Evolutionary conservation across 2,113 vertebrate species (phyloP), one percentile per base, ranked within the genome.

Genomic region (Sander lucioperca): DNA sequence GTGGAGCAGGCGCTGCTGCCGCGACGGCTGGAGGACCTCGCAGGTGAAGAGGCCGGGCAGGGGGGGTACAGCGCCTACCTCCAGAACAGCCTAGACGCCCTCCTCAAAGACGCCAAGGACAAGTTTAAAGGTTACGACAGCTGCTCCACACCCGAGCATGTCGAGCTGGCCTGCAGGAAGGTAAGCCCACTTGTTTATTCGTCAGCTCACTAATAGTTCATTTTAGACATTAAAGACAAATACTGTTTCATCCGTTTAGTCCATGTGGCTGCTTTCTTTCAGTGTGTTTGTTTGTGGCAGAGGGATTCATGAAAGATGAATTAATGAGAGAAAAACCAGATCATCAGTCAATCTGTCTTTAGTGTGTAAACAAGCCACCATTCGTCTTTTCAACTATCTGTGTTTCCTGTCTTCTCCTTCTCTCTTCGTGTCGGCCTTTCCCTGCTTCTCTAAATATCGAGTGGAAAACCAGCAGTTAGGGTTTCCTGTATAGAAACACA

Each of bases 91-190:
- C 86, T 97, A 27, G 97, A 98, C n/a, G 94, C 94, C 76, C 96
- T 99, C 36, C 97, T 97, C 77, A 99, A 97, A 93, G 98, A 99
- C 86, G 97, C 96, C 86, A 99, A 96, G 88, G 98, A 99, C 82
- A 99, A 97, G 91, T 99, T 98, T 89, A 97, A 95, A 90, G 97
- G 97, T 73, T 99, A 98, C 91, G 95, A 99, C 90, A 95, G 96
- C 0, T 97, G 96, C 86, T 96, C 97, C 79, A 98, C 97, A 43
- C 85, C 88, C 0, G 97, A 99, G 82, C 97, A 96, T 12, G 95
- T 96, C 5, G 98, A 99, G 15, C 96, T 99, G 0, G 94, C 97
- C 51, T 99, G 95, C 88, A 98, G 96, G 94, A 99, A 99, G 98
- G 98, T 99, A 90, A 74, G 76, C 9, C 5, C 9, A 16, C 19